A percentile compares a stretch with the other conserved stretches of the same genome.
Evolutionary conservation across 2,797 vertebrate species (phyloP).

Genomic region (Melanogrammus aeglefinus): DNA sequence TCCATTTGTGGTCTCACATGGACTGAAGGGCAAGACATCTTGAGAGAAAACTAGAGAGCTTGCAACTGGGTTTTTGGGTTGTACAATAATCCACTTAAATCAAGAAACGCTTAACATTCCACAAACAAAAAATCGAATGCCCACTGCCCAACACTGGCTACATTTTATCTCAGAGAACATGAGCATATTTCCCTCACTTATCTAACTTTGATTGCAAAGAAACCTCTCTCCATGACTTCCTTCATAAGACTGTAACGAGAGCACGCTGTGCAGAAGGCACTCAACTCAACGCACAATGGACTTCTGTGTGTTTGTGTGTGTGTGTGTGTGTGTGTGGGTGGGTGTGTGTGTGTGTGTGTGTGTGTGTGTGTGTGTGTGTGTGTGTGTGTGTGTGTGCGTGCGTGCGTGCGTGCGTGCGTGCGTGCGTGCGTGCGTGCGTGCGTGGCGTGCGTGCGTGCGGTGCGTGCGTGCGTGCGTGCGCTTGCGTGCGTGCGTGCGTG

Average conservation of each 20-base stretch:
- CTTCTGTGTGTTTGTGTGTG: constrained; percentile 40
- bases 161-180: constrained; percentile 28
- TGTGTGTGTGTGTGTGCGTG: constrained; percentile 12
- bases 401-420: background rate
- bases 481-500: background rate
- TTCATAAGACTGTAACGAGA: constrained; percentile 62
- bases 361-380: constrained; percentile 12
- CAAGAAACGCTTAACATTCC: background rate
- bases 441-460: constrained; percentile 47
- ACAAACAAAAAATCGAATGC: constrained; percentile 22
- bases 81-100: background rate
- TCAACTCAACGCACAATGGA: constrained; percentile 63
- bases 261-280: constrained; percentile 51
- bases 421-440: constrained; percentile 42
- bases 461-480: constrained; percentile 9
- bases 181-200: constrained; percentile 29
- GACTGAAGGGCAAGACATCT: background rate
- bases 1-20: background rate
- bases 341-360: background rate
- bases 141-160: background rate
- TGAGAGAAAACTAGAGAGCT: background rate
- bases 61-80: background rate
- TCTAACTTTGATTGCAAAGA: constrained; percentile 47
- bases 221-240: constrained; percentile 65
- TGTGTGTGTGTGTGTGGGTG: background rate